Percentiles rank a stretch among this genome's conserved stretches.
Conservation (phyloP, 2,888 invertebrate genomes). For the Erynnis tages region DNA sequence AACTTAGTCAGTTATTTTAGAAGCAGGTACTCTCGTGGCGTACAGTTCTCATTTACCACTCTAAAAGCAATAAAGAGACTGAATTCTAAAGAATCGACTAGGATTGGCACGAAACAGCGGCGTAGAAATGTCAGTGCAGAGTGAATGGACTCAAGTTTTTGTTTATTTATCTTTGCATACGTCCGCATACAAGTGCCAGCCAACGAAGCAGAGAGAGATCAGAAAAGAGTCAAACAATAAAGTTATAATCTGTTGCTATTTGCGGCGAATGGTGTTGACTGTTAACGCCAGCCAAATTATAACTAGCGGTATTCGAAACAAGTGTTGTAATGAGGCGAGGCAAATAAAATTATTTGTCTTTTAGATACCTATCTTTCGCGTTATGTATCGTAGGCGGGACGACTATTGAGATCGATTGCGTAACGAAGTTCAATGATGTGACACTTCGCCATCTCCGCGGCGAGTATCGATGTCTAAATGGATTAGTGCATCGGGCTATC, state of each 20-base stretch:
- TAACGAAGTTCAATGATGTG: slow-evolving; percentile 46
- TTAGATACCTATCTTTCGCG: background rate
- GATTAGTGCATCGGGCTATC: slow-evolving; percentile 62
- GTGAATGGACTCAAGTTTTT: slow-evolving; percentile 76
- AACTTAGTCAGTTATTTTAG: no score
- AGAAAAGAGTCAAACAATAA: slow-evolving; percentile 60
- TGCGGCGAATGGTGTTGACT: slow-evolving; percentile 30
- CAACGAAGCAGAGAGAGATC: slow-evolving; percentile 61
- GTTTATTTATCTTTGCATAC: slow-evolving; percentile 69
- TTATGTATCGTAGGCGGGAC: slow-evolving; percentile 29
- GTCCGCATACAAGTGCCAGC: slow-evolving; percentile 76
- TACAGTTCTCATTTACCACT: background rate
- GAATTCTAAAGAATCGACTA: slow-evolving; percentile 52
- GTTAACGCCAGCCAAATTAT: slow-evolving; percentile 41
- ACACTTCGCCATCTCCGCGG: slow-evolving; percentile 35
- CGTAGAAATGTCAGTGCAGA: slow-evolving; percentile 73
- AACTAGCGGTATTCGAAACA: slow-evolving; percentile 30
- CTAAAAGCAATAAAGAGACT: slow-evolving; percentile 35
- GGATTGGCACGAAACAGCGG: slow-evolving; percentile 61
- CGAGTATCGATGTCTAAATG: slow-evolving; percentile 51
- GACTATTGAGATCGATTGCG: slow-evolving; percentile 34
- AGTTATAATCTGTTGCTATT: slow-evolving; percentile 44
- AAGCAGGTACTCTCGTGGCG: no score
- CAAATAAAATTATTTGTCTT: slow-evolving; percentile 1
- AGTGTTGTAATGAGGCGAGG: background rate